Evolutionary conservation across 2,113 vertebrate species (phyloP), one percentile per base, ranked within the genome.

Genomic region (Romanogobio albipinnatus): DNA sequence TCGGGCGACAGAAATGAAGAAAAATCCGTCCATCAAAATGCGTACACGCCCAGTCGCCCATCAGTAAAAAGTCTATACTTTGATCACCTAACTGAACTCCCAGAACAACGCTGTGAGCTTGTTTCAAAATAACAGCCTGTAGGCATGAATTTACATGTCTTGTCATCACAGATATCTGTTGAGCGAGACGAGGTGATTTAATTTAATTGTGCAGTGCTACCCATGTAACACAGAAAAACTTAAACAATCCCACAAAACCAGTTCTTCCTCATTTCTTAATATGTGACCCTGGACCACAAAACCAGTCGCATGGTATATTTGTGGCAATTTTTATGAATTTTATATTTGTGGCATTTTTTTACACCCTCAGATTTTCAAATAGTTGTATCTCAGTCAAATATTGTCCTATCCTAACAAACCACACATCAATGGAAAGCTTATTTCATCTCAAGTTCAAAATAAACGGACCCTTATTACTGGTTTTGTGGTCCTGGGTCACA

Each of bases 121-220:
- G n/a, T 75, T 49, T 75, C n/a, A 75, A 26, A 45, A 45, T 45
- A 45, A 26, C 43, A 51, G 71, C 45, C 45, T 74, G n/a, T 49
- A 49, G 71, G 45, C 71, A 51, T 75, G 13, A n/a, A 8, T 75
- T 53, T 76, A 76, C 74, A 76, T 53, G 24, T 76, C 47, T 47
- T 76, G 74, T 76, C 47, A 29, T 17, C 24, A 49, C 47, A 19
- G 45, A 76, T 76, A 58, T 74, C 39, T 26, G 59, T 19, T 43
- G 11, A 51, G 74, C 10, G 0, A 49, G 17, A 49, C 24, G 6
- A 66, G 26, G 11, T 19, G 29, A 84, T 70, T 47, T 43, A 29
- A 71, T 68, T 62, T 56, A 22, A 70, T 3, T 66, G 24, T 29
- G 58, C 9, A 49, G 76, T 47, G n/a, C 19, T 7, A 56, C 22